These are phyloP conservation scores for Drosophila takahashii DNA, from an alignment of 1,140 invertebrate species.

Conservation along the genomic window DNA sequence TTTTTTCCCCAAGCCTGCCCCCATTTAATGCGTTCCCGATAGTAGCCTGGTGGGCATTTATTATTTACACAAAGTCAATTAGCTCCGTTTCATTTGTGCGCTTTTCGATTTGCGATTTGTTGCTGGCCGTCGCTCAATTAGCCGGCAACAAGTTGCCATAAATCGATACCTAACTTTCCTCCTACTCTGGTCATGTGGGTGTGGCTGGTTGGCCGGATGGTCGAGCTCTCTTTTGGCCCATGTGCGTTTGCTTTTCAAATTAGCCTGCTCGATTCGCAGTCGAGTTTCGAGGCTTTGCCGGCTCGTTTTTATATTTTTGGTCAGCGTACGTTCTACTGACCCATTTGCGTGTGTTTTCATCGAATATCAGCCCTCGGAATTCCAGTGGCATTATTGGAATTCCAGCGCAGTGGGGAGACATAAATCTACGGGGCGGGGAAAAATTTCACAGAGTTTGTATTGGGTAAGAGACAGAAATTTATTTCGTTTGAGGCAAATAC, in stretches of 20 bases:
- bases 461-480: constrained; percentile 5
- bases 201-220: constrained; percentile 1
- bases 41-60: constrained; percentile 43
- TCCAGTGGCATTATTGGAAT: constrained; percentile 49
- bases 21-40: constrained; percentile 65
- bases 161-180: constrained; percentile 61
- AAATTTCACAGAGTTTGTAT: constrained; percentile 19
- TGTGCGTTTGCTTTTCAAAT: constrained; percentile 70
- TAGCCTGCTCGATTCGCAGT: constrained; percentile 67
- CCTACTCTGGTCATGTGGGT: constrained; percentile 34
- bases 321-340: constrained; percentile 67
- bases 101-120: constrained; percentile 57
- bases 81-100: constrained; percentile 57
- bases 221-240: constrained; percentile 10
- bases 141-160: constrained; percentile 74
- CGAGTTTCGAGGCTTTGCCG: constrained; percentile 33
- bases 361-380: constrained; percentile 33
- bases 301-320: constrained; percentile 25
- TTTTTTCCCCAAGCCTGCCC: constrained; percentile 9
- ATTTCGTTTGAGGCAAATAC: constrained; percentile 12
- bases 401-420: constrained; percentile 24
- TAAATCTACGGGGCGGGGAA: background rate
- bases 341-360: constrained; percentile 62
- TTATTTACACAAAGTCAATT: constrained; percentile 63
- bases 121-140: constrained; percentile 63